These are phyloP conservation scores for Paradoxurus hermaphroditus DNA, from an alignment of 2,113 vertebrate genomes.

Conservation along the genomic window DNA sequence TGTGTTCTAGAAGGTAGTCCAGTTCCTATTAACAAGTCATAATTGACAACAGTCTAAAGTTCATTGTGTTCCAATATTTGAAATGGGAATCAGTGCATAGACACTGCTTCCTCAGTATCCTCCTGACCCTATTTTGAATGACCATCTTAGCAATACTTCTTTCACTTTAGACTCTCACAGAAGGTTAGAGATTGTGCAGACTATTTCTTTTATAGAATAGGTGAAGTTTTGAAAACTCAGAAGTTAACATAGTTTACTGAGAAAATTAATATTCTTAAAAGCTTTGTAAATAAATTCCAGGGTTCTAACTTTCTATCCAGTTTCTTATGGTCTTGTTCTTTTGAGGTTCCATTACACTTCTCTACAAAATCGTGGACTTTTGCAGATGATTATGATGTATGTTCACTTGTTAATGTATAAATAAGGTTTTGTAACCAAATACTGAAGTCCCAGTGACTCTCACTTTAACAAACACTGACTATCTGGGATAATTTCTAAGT, in stretches of 20 bases:
- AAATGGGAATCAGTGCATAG: not conserved
- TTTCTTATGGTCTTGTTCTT: not conserved
- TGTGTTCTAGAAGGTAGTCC: not conserved
- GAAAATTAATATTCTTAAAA: not conserved
- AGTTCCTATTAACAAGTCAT: not conserved
- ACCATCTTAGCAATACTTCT: not conserved
- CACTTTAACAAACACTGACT: not conserved
- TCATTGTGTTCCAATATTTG: not conserved
- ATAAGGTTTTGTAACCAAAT: not conserved
- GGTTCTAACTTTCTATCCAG: not conserved
- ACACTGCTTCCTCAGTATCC: not conserved
- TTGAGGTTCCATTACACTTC: not conserved
- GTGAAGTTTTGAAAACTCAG: not conserved
- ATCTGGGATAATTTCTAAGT: not conserved
- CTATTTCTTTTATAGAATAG: too few relatives aligned
- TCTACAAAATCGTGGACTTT: not conserved
- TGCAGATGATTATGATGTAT: not conserved
- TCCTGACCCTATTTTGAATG: not conserved
- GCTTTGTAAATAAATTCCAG: not conserved
- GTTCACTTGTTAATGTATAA: not conserved
- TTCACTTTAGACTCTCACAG: not conserved
- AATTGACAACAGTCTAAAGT: not conserved
- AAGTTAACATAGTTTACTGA: not conserved
- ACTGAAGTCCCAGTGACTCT: not conserved
- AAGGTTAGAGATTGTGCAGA: not conserved